Conservation (phyloP, 30 jellyfish, hydroid and myxozoan genomes). For the Pseudorhiza aurosa region DNA sequence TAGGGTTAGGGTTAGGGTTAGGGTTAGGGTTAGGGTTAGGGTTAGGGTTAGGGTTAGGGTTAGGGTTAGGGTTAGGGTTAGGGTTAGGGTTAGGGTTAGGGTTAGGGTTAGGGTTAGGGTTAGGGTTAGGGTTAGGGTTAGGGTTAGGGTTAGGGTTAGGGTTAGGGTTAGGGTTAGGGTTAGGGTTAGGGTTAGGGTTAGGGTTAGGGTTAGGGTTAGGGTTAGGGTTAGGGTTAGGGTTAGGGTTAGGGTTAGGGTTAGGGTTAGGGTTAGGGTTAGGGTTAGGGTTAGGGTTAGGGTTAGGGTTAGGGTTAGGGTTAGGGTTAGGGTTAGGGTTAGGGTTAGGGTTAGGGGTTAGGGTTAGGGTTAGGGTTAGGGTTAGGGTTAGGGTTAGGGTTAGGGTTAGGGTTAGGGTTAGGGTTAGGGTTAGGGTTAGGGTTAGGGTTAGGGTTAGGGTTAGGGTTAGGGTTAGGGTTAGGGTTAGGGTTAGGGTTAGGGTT, state of each 20-base stretch:
- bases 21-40: slow-evolving; percentile 62
- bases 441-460: slow-evolving; percentile 18
- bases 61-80: slow-evolving; percentile 56
- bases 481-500: slow-evolving; percentile 16
- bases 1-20: slow-evolving; percentile 60
- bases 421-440: slow-evolving; percentile 16
- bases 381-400: slow-evolving; percentile 18
- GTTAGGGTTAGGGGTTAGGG: slow-evolving; percentile 33
- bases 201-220: slow-evolving; percentile 64
- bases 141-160: slow-evolving; percentile 42
- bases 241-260: slow-evolving; percentile 40
- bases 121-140: slow-evolving; percentile 28
- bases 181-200: slow-evolving; percentile 57
- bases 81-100: slow-evolving; percentile 43
- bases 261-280: slow-evolving; percentile 59
- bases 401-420: slow-evolving; percentile 19
- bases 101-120: slow-evolving; percentile 41
- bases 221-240: slow-evolving; percentile 60
- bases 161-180: slow-evolving; percentile 62
- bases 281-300: slow-evolving; percentile 62
- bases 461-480: slow-evolving; percentile 19
- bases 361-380: slow-evolving; percentile 16
- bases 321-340: slow-evolving; percentile 64
- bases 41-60: slow-evolving; percentile 62
- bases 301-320: slow-evolving; percentile 60